These are phyloP conservation scores for Gadus macrocephalus DNA, from an alignment of 2,113 vertebrate species.

Conservation along the genomic window DNA sequence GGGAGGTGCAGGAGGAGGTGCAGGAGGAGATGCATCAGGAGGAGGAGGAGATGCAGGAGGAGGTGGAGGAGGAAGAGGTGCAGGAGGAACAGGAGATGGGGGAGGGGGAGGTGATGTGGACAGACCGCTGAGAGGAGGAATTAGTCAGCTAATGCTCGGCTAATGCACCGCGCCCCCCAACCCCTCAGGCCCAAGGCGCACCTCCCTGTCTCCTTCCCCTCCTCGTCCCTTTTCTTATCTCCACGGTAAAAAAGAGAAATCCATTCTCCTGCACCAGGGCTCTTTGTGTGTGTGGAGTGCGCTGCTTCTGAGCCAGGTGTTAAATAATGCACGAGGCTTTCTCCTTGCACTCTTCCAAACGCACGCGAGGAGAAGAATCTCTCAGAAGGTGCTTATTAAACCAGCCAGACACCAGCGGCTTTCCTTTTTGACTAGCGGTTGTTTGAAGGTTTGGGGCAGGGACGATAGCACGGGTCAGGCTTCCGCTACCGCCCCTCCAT, in stretches of 20 bases:
- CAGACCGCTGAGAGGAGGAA: slow-evolving; percentile 13
- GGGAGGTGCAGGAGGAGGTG: not conserved
- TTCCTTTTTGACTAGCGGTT: slow-evolving; percentile 5
- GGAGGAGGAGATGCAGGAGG: slow-evolving; percentile 12
- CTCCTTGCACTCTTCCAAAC: slow-evolving; percentile 52
- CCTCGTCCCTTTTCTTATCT: slow-evolving; percentile 40
- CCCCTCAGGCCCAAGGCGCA: too few species aligned
- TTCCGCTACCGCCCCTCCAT: too few species aligned
- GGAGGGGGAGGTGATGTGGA: slow-evolving; percentile 22
- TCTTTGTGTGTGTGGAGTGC: slow-evolving; percentile 54
- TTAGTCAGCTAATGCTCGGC: too few species aligned
- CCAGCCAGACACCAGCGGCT: slow-evolving; percentile 11
- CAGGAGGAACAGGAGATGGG: slow-evolving; percentile 21
- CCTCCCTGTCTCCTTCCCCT: slow-evolving; percentile 26
- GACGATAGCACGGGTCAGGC: too few species aligned
- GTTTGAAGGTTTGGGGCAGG: too few species aligned
- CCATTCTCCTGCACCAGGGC: slow-evolving; percentile 56
- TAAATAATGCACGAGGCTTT: slow-evolving; percentile 74
- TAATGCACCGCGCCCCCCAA: too few species aligned
- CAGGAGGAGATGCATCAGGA: slow-evolving; percentile 25
- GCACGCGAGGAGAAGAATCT: slow-evolving; percentile 40
- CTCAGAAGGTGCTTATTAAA: slow-evolving; percentile 61
- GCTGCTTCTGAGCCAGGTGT: slow-evolving; percentile 43
- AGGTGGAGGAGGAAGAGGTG: slow-evolving; percentile 1
- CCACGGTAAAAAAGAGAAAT: slow-evolving; percentile 50